Percentiles rank a stretch among this genome's conserved stretches.
These are phyloP conservation scores for Botia almorhae DNA, from an alignment of 2,797 vertebrate species.

Conservation along the genomic window DNA sequence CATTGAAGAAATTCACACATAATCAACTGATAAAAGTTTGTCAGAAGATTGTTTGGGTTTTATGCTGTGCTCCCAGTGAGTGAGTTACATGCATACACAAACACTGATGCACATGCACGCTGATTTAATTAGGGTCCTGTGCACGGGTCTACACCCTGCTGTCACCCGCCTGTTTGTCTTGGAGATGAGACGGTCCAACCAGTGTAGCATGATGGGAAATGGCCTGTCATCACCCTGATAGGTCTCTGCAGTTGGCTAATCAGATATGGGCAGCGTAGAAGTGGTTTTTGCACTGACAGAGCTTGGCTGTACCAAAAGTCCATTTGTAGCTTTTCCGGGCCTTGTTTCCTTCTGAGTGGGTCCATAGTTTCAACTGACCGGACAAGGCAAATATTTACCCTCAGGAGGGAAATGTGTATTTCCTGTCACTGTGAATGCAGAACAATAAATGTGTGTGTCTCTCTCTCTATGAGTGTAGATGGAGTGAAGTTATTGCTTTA, in stretches of 20 bases:
- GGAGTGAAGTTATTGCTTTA: slow-evolving; percentile 44
- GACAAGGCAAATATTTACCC: slow-evolving; percentile 80
- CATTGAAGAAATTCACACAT: no score
- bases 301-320: slow-evolving; percentile 38
- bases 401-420: slow-evolving; percentile 77
- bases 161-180: slow-evolving; percentile 71
- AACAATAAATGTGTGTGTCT: slow-evolving; percentile 83
- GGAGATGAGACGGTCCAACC: slow-evolving; percentile 58
- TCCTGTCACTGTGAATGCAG: slow-evolving; percentile 71
- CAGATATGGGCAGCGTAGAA: slow-evolving; percentile 57
- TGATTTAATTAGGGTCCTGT: slow-evolving; percentile 48
- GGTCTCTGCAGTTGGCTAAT: slow-evolving; percentile 76
- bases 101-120: slow-evolving; percentile 41
- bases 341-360: slow-evolving; percentile 60
- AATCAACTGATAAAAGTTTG: background rate
- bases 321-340: slow-evolving; percentile 66
- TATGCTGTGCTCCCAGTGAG: background rate
- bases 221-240: slow-evolving; percentile 75
- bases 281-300: slow-evolving; percentile 8
- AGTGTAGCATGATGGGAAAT: slow-evolving; percentile 76
- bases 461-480: slow-evolving; percentile 58
- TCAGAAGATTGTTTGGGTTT: background rate
- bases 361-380: slow-evolving; percentile 70
- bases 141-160: slow-evolving; percentile 66
- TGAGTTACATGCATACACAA: slow-evolving; percentile 44